Conservation (phyloP, 1,140 invertebrate species). For the Magallana angulata region DNA sequence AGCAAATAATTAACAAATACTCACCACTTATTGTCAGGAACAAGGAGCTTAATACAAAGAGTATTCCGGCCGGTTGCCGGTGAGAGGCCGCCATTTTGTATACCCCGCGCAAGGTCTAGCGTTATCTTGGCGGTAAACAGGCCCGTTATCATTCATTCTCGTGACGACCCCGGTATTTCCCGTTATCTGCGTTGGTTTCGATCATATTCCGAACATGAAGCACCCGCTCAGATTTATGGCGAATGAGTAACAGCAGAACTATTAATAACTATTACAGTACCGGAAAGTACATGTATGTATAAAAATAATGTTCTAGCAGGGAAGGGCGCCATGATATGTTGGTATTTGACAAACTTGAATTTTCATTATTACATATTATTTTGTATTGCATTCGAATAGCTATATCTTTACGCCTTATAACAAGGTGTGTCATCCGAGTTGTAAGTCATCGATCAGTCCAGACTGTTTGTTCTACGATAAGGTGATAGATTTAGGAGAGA, state of each 20-base stretch:
- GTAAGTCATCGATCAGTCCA: neutral
- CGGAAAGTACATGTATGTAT: too few species aligned
- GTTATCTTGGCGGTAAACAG: constrained; percentile 26
- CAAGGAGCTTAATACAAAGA: neutral
- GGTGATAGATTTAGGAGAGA: constrained; percentile 1
- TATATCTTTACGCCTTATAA: too few species aligned
- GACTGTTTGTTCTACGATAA: neutral
- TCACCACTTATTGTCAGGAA: neutral
- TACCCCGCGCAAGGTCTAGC: neutral
- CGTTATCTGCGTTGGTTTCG: neutral
- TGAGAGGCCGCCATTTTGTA: neutral
- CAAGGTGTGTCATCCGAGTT: neutral
- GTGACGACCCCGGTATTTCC: constrained; percentile 20
- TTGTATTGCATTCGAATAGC: too few species aligned
- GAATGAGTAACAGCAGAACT: neutral
- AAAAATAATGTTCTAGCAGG: too few species aligned
- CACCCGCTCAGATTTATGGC: constrained; percentile 12
- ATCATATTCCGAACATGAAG: neutral
- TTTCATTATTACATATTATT: too few species aligned
- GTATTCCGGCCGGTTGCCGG: neutral
- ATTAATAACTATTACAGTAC: neutral
- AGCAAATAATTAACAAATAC: neutral
- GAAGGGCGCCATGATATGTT: too few species aligned
- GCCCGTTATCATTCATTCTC: neutral
- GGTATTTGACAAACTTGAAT: too few species aligned